phyloP scores from a whole-genome alignment of 1,140 invertebrate species.

The Apis laboriosa region DNA sequence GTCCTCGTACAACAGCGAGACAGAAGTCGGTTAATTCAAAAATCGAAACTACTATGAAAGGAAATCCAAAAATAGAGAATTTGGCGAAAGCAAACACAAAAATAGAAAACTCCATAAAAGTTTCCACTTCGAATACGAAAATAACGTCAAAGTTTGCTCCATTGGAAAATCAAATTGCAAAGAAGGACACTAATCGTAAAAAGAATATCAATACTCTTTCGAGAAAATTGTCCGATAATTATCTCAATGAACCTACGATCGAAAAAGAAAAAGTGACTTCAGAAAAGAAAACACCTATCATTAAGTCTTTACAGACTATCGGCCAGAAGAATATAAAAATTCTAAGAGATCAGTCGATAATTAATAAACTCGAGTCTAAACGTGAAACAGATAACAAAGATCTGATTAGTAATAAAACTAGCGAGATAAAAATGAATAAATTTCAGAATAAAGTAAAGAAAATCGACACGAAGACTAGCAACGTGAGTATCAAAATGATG shows the following conservation, averaged over 20 bases:
- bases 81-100: neutral
- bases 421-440: neutral
- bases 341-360: neutral
- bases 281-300: neutral
- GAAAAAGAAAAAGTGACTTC: neutral
- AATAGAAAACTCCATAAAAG: neutral
- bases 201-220: neutral
- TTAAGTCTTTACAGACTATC: neutral
- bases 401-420: neutral
- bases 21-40: neutral
- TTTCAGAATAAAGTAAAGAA: neutral
- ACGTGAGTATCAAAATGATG: neutral
- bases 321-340: constrained; percentile 2
- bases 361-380: neutral
- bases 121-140: neutral
- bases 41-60: neutral
- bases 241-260: neutral
- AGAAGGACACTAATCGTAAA: neutral
- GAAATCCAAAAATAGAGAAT: neutral
- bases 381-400: neutral
- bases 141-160: neutral
- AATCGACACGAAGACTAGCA: constrained; percentile 3
- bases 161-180: neutral
- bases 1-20: neutral
- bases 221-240: constrained; percentile 13